Base-by-base conservation (phyloP, 2,888 invertebrate genomes). In the Tuta absoluta region DNA sequence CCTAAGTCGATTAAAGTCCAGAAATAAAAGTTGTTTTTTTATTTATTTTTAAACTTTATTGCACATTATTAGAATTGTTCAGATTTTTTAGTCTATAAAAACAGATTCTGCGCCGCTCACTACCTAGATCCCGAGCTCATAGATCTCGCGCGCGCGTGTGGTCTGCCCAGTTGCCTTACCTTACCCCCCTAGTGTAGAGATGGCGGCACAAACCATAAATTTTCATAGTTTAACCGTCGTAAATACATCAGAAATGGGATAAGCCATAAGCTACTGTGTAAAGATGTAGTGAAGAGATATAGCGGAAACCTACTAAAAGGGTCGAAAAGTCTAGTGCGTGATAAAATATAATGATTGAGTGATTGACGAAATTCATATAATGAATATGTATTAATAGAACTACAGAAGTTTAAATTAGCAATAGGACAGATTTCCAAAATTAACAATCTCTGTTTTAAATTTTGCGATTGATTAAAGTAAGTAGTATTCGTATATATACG, bases 191-290 rank as follows among this genome's bases (percentile, higher is more conserved):
- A 63, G 72, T 68, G 23, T 14, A 24, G 51, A 67, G 67, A 66
- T 71, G 63, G 68, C 72, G 79, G 73, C 79, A 76, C 76, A 69
- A 71, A 77, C 79, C 80, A 80, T 89, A 86, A 85, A 86, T 86
- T 87, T 81, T 78, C 81, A 80, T 81, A 80, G 80, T 81, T 78
- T 76, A 77, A 2, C 69, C 75, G 75, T 81, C 77, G 78, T 84
- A 81, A 80, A 80, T 71, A 72, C 70, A 72, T 75, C 75, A 72
- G 68, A 65, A 68, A 62, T 66, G 69, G 75, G 48, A 23, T 57
- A 57, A 66, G 71, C 38, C 11, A 28, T 33, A 62, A 45, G 23
- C 48, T 49, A 19, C 24, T 51, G 62, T 62, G 28, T n/a, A n/a
- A 1, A 17, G 56, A n/a, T 45, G 17, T 17, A 45, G 17, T 45